phyloP scores from a whole-genome alignment of 2,888 invertebrate species.

The Perizoma affinitatum region DNA sequence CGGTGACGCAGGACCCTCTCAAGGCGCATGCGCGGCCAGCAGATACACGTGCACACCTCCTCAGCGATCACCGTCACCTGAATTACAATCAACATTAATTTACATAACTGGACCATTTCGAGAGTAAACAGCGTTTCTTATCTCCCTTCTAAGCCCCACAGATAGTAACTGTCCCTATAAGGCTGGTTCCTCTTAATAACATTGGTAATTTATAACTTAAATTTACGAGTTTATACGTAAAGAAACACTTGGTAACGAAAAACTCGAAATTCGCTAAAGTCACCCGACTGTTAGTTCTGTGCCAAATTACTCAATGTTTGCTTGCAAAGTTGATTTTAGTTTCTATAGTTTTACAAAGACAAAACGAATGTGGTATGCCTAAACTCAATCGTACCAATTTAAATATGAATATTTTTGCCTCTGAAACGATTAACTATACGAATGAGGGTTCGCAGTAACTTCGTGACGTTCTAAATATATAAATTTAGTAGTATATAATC shows the following conservation, averaged over 20 bases:
- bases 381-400: slow-evolving; percentile 17
- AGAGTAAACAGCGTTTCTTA: slow-evolving; percentile 10
- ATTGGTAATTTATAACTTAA: neutral
- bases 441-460: slow-evolving; percentile 11
- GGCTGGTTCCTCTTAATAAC: neutral
- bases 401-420: slow-evolving; percentile 15
- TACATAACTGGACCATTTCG: slow-evolving; percentile 17
- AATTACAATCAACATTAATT: slow-evolving; percentile 33
- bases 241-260: slow-evolving; percentile 7
- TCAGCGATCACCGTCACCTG: slow-evolving; percentile 91
- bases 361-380: slow-evolving; percentile 10
- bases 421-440: slow-evolving; percentile 8
- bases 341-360: slow-evolving; percentile 17
- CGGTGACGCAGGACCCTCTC: slow-evolving; percentile 89
- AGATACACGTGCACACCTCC: slow-evolving; percentile 90
- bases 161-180: neutral
- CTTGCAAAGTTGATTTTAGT: slow-evolving; percentile 24
- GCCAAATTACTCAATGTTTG: slow-evolving; percentile 19
- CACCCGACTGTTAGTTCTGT: slow-evolving; percentile 13
- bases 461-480: slow-evolving; percentile 1
- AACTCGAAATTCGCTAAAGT: slow-evolving; percentile 10
- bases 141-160: neutral
- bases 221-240: slow-evolving; percentile 12
- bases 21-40: slow-evolving; percentile 91
- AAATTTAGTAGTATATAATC: neutral